These are phyloP conservation scores for Agrochola litura DNA, from an alignment of 2,888 invertebrate genomes.

Conservation along the genomic window DNA sequence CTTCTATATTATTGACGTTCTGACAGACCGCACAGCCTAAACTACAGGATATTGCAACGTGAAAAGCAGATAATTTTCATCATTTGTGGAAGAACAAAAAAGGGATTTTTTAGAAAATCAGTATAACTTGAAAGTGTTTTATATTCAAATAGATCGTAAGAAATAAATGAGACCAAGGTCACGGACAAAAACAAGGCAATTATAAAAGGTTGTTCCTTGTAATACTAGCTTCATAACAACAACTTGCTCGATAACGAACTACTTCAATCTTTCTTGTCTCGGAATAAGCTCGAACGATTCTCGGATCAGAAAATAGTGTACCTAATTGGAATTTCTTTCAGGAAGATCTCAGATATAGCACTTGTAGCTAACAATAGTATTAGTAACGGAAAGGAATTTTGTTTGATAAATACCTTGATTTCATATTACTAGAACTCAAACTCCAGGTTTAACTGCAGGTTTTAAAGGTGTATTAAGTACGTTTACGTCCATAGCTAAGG, in stretches of 20 bases:
- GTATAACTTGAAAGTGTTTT: not conserved
- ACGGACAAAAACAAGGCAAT: not conserved
- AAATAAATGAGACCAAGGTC: not conserved
- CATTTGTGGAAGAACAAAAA: not conserved
- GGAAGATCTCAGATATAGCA: not conserved
- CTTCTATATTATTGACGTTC: not conserved
- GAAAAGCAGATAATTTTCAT: not conserved
- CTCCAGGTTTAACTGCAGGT: not conserved
- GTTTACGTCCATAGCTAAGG: not conserved
- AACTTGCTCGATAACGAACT: not conserved
- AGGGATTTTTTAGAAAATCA: not conserved
- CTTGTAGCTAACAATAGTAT: conserved; percentile 2
- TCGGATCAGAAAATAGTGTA: not conserved
- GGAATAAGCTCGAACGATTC: conserved; percentile 10
- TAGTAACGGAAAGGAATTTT: not conserved
- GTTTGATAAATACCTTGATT: not conserved
- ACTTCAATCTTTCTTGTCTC: conserved; percentile 11
- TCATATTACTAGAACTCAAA: conserved; percentile 8
- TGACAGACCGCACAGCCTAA: not conserved
- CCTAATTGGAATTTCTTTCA: conserved; percentile 20
- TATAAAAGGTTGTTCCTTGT: not conserved
- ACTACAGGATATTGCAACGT: not conserved
- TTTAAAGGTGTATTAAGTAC: not conserved
- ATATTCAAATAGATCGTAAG: too few relatives aligned
- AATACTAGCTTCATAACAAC: conserved; percentile 4